phyloP scores from a whole-genome alignment of 2,888 invertebrate genomes.

The Eilema depressum region DNA sequence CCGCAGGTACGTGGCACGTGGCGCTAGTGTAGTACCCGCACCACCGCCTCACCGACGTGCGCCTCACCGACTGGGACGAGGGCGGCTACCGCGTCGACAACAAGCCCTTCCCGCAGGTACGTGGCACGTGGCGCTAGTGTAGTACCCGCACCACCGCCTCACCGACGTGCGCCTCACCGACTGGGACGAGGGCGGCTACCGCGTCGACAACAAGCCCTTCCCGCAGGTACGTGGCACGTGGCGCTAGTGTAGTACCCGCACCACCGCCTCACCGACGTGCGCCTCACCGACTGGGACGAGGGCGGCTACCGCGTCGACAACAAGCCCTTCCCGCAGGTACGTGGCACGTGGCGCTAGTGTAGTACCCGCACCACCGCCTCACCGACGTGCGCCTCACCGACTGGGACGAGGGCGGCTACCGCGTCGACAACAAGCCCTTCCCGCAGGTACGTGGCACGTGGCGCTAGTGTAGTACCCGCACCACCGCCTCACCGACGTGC shows the following conservation, averaged over 20 bases:
- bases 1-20: slow-evolving; percentile 87
- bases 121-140: too few species aligned
- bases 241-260: too few species aligned
- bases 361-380: too few species aligned
- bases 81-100: slow-evolving; percentile 91
- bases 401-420: slow-evolving; percentile 92
- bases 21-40: too few species aligned
- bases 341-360: too few species aligned
- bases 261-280: slow-evolving; percentile 94
- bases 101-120: slow-evolving; percentile 88
- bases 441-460: slow-evolving; percentile 89
- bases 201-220: slow-evolving; percentile 90
- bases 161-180: slow-evolving; percentile 93
- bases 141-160: too few species aligned
- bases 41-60: slow-evolving; percentile 94
- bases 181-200: slow-evolving; percentile 92
- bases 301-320: slow-evolving; percentile 91
- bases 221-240: slow-evolving; percentile 89
- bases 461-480: too few species aligned
- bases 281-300: slow-evolving; percentile 94
- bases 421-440: slow-evolving; percentile 90
- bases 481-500: too few species aligned
- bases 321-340: slow-evolving; percentile 88
- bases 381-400: slow-evolving; percentile 93
- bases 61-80: slow-evolving; percentile 94